Conservation (phyloP, 1,140 invertebrate species). For the Chymomyza costata region DNA sequence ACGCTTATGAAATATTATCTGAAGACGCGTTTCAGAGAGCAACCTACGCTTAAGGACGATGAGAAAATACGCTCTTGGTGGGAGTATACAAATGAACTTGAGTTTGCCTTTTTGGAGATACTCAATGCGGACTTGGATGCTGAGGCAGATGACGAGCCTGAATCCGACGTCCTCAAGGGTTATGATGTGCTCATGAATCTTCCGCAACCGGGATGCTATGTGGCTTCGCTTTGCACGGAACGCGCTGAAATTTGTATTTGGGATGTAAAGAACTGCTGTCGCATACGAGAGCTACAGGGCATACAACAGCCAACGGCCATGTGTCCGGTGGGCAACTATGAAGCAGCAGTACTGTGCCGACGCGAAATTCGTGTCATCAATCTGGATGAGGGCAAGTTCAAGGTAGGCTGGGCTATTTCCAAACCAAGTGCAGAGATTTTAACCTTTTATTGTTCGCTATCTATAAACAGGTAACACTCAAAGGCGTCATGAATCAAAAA, state of each 20-base stretch:
- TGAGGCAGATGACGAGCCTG: slow-evolving; percentile 7
- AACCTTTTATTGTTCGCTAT: too few species aligned
- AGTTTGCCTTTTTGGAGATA: slow-evolving; percentile 68
- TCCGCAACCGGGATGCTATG: slow-evolving; percentile 77
- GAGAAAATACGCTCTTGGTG: slow-evolving; percentile 60
- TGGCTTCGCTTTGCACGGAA: slow-evolving; percentile 84
- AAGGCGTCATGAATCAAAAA: slow-evolving; percentile 94
- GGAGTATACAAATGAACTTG: slow-evolving; percentile 61
- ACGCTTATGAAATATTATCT: slow-evolving; percentile 81
- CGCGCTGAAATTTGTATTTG: slow-evolving; percentile 87
- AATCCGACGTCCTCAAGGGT: slow-evolving; percentile 22
- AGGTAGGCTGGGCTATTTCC: slow-evolving; percentile 36
- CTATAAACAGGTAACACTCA: slow-evolving; percentile 80
- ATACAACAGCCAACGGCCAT: slow-evolving; percentile 83
- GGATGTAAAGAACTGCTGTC: slow-evolving; percentile 81
- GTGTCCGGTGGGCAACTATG: slow-evolving; percentile 83
- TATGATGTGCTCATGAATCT: slow-evolving; percentile 70
- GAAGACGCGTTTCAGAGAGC: slow-evolving; percentile 74
- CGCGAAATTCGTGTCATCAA: slow-evolving; percentile 88
- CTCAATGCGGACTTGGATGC: slow-evolving; percentile 53
- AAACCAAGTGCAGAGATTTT: too few species aligned
- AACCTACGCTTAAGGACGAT: slow-evolving; percentile 51
- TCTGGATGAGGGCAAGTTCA: slow-evolving; percentile 81
- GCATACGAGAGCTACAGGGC: slow-evolving; percentile 82
- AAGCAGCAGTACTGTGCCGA: slow-evolving; percentile 87